A percentile compares a stretch with the other conserved stretches of the same genome.
Evolutionary conservation across 2,888 invertebrate species (phyloP).

Genomic region (Cerceris rybyensis): DNA sequence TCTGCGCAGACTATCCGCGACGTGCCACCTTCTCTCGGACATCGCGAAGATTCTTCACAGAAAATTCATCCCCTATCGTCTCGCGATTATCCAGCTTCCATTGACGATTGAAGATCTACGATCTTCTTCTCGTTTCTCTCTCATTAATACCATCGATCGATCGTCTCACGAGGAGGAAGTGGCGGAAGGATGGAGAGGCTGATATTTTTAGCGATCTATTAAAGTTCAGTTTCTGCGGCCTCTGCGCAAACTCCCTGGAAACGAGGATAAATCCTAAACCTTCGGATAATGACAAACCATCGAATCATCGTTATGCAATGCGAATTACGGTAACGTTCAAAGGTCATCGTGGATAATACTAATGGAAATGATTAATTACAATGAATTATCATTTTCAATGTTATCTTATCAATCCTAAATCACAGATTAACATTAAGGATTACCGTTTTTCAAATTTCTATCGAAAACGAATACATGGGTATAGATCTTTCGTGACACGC

Average conservation of each 20-base stretch:
- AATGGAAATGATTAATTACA: too few relatives aligned
- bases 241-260: conserved; percentile 42
- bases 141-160: conserved; percentile 44
- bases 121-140: conserved; percentile 2
- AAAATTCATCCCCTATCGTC: conserved; percentile 18
- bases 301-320: neutral
- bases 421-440: neutral
- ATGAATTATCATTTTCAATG: too few relatives aligned
- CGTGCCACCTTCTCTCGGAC: conserved; percentile 11
- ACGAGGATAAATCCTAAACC: conserved; percentile 30
- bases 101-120: neutral
- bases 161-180: conserved; percentile 39
- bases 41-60: conserved; percentile 32
- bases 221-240: conserved; percentile 53
- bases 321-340: neutral
- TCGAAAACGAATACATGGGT: conserved; percentile 1
- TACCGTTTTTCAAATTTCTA: neutral
- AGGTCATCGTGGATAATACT: neutral
- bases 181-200: conserved; percentile 51
- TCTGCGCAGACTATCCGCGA: conserved; percentile 57
- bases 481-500: conserved; percentile 43
- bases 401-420: neutral
- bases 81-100: neutral
- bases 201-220: conserved; percentile 63
- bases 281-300: neutral